These are phyloP conservation scores for Nothoprocta perdicaria DNA, from an alignment of 2,113 vertebrate species.

Conservation along the genomic window DNA sequence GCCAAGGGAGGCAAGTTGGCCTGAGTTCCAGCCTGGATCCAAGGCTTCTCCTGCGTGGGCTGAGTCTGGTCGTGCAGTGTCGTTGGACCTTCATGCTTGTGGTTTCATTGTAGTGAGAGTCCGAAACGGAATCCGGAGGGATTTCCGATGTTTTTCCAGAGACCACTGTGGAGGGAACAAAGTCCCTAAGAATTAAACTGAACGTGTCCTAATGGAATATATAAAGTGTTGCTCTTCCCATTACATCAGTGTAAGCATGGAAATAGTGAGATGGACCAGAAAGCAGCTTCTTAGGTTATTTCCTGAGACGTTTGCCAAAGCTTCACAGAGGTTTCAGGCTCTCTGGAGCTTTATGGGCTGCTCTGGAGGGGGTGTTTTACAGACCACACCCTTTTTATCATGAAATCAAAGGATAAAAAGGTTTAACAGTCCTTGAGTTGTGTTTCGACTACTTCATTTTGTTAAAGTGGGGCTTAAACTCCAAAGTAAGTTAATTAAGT, in stretches of 20 bases:
- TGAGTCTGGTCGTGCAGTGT: background rate
- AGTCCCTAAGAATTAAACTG: constrained; percentile 12
- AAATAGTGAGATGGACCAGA: constrained; percentile 67
- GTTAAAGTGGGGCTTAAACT: background rate
- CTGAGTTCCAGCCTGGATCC: background rate
- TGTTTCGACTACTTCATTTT: background rate
- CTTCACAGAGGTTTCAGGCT: constrained; percentile 41
- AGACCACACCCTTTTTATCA: constrained; percentile 33
- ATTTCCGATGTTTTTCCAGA: constrained; percentile 5
- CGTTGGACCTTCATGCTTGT: background rate
- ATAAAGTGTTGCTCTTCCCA: constrained; percentile 49
- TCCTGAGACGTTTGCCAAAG: constrained; percentile 65
- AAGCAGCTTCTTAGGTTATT: constrained; percentile 54
- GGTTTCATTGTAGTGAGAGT: background rate
- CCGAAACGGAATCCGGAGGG: constrained; percentile 7
- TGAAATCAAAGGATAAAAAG: constrained; percentile 7
- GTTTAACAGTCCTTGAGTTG: background rate
- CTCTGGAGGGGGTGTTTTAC: constrained; percentile 21
- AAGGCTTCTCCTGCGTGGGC: background rate
- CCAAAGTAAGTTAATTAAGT: background rate
- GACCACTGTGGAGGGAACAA: background rate
- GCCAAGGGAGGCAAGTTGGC: background rate
- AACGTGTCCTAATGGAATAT: constrained; percentile 17
- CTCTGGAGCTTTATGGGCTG: constrained; percentile 47
- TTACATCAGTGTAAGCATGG: constrained; percentile 61